These are phyloP conservation scores for Pangasius mekongensis DNA, from an alignment of 2,797 vertebrate genomes.

Conservation along the genomic window DNA sequence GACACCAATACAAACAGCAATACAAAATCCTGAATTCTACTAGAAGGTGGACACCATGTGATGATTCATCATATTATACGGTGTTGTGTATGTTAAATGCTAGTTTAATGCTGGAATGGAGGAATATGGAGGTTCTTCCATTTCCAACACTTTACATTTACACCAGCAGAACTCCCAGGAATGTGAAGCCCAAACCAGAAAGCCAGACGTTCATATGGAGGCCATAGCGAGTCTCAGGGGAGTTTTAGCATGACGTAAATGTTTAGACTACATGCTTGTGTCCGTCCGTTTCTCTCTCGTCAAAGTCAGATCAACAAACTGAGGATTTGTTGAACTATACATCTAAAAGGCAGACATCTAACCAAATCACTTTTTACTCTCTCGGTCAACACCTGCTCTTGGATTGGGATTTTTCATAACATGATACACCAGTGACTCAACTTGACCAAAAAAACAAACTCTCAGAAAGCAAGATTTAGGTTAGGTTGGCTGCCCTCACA, in stretches of 20 bases:
- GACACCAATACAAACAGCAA: no score
- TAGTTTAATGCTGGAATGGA: neutral
- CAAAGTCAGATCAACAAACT: neutral
- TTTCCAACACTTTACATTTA: neutral
- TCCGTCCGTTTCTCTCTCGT: no score
- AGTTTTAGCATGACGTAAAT: constrained; percentile 12
- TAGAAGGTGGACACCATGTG: no score
- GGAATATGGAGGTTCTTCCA: neutral
- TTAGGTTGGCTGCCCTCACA: neutral
- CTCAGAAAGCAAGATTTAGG: neutral
- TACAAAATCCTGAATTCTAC: no score
- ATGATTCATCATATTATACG: no score
- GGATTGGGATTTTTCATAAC: neutral
- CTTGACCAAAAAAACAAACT: neutral
- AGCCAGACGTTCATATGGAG: neutral
- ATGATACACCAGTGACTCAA: neutral
- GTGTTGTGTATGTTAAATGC: neutral
- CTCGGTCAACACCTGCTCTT: neutral
- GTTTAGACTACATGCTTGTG: constrained; percentile 20
- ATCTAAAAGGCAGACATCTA: neutral
- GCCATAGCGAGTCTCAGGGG: neutral
- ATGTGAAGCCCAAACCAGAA: neutral
- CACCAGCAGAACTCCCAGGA: neutral
- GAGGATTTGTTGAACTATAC: neutral
- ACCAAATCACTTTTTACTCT: neutral